A percentile compares a stretch with the other conserved stretches of the same genome.
Evolutionary conservation across 2,797 vertebrate genomes (phyloP).

Genomic region (Lagorchestes hirsutus): DNA sequence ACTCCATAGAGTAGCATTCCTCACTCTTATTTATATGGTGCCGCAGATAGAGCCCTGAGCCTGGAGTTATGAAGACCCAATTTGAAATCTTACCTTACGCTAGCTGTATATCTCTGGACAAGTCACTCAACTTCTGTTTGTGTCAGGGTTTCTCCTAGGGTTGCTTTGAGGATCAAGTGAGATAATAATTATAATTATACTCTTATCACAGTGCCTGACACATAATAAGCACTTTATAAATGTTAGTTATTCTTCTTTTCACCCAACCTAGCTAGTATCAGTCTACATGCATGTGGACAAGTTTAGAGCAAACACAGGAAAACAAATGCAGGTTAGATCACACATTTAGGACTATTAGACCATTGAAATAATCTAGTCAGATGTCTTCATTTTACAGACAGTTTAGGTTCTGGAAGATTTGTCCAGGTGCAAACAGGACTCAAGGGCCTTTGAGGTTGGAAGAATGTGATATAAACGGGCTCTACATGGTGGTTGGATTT

Average conservation of each 20-base stretch:
- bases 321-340: not conserved
- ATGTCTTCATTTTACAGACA: not conserved
- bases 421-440: conserved; percentile 29
- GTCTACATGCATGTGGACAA: not conserved
- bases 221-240: not conserved
- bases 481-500: conserved; percentile 59
- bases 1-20: not conserved
- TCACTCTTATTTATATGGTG: not conserved
- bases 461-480: not conserved
- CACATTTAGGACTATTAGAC: not conserved
- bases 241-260: not conserved
- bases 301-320: not conserved
- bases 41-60: not conserved
- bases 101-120: not conserved
- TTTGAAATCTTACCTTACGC: not conserved
- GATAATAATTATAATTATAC: not conserved
- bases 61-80: not conserved
- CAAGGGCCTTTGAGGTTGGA: not conserved
- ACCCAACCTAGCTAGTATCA: not conserved
- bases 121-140: not conserved
- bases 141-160: not conserved
- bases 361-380: conserved; percentile 23
- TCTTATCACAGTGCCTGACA: not conserved
- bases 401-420: conserved; percentile 1
- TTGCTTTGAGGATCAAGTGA: conserved; percentile 19